Evolutionary conservation across 2,888 invertebrate species (phyloP).

Genomic region (Leucoptera coffeella): DNA sequence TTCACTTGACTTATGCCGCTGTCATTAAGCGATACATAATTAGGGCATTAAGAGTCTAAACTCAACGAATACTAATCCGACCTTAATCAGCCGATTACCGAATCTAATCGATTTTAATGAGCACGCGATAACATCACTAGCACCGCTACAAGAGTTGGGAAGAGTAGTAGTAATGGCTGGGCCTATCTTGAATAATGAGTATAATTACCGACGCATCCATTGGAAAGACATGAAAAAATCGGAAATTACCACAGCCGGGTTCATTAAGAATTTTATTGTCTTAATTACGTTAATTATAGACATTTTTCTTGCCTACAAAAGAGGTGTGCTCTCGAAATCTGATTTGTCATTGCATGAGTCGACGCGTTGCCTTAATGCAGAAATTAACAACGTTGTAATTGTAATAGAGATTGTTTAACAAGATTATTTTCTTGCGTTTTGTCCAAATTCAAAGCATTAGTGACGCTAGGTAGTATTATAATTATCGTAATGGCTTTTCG

Average conservation of each 20-base stretch:
- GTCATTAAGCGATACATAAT: no score
- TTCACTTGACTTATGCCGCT: no score
- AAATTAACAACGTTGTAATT: slow-evolving; percentile 39
- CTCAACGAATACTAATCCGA: no score
- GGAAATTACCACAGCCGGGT: slow-evolving; percentile 46
- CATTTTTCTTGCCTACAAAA: slow-evolving; percentile 48
- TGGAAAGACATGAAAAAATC: no score
- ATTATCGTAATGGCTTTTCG: no score
- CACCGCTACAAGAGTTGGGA: slow-evolving; percentile 39
- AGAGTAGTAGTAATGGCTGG: slow-evolving; percentile 41
- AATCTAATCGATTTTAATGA: slow-evolving; percentile 52
- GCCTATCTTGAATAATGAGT: slow-evolving; percentile 52
- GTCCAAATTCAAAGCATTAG: no score
- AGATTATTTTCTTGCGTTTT: slow-evolving; percentile 34
- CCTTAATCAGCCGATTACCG: slow-evolving; percentile 51
- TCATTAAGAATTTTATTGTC: slow-evolving; percentile 54
- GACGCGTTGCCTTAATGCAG: slow-evolving; percentile 46
- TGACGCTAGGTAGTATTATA: no score
- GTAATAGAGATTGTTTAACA: no score
- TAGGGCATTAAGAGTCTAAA: no score
- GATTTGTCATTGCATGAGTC: slow-evolving; percentile 52
- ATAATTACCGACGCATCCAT: slow-evolving; percentile 51
- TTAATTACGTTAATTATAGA: slow-evolving; percentile 52
- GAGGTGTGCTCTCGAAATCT: slow-evolving; percentile 49
- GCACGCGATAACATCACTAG: slow-evolving; percentile 39